These are phyloP conservation scores for Acanthurus tractus DNA, from an alignment of 2,797 vertebrate species.

Conservation along the genomic window DNA sequence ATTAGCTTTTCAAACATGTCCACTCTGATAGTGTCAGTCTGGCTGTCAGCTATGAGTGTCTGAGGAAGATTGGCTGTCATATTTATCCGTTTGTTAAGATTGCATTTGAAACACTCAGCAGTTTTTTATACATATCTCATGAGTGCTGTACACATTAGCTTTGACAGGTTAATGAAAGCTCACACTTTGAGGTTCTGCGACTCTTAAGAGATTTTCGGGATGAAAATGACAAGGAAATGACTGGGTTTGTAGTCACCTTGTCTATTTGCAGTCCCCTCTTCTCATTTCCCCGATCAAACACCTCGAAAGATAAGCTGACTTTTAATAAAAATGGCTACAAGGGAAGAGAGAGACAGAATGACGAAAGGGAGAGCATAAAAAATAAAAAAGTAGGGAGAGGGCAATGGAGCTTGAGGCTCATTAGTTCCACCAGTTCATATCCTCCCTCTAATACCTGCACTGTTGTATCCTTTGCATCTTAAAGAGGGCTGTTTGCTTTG, in stretches of 20 bases:
- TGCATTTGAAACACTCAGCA: not conserved
- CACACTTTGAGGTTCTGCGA: constrained; percentile 27
- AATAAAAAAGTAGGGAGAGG: constrained; percentile 32
- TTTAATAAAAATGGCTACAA: constrained; percentile 70
- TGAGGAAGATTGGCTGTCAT: constrained; percentile 6
- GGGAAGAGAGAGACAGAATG: constrained; percentile 42
- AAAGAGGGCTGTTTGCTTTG: constrained; percentile 74
- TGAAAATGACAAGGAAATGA: too few species aligned
- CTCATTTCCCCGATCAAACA: constrained; percentile 70
- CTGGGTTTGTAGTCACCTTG: not conserved
- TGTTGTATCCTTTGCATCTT: constrained; percentile 77
- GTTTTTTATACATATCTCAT: constrained; percentile 5
- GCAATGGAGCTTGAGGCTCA: constrained; percentile 72
- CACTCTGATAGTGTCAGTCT: constrained; percentile 27
- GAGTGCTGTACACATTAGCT: not conserved
- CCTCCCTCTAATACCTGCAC: constrained; percentile 79
- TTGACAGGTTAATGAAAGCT: constrained; percentile 25
- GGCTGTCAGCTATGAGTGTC: constrained; percentile 8
- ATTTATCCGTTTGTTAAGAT: constrained; percentile 33
- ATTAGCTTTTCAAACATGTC: constrained; percentile 27
- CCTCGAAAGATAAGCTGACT: constrained; percentile 70
- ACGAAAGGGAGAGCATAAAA: constrained; percentile 37
- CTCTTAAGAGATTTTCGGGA: constrained; percentile 15
- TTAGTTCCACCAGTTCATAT: constrained; percentile 86
- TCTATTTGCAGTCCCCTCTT: constrained; percentile 35